Percentiles rank a stretch among this genome's conserved stretches.
Conservation (phyloP, 2,113 vertebrate genomes). For the Acrocephalus arundinaceus region DNA sequence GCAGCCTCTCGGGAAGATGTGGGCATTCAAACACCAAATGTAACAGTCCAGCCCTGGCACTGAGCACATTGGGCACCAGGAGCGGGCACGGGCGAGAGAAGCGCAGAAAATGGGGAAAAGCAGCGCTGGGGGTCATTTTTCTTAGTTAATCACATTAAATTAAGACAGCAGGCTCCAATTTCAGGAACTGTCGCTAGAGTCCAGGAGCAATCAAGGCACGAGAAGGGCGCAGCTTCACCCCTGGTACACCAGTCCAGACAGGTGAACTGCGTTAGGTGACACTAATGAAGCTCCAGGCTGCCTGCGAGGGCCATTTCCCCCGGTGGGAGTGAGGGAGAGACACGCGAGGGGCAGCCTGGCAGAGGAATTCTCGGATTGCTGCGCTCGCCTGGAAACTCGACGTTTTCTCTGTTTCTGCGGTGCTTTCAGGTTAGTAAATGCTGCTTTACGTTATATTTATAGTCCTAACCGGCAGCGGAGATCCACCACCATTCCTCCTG, state of each 20-base stretch:
- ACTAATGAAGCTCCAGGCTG: not conserved
- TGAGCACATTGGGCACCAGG: not conserved
- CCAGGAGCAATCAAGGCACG: not conserved
- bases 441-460: not conserved
- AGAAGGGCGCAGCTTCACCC: not conserved
- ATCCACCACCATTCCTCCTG: accelerated
- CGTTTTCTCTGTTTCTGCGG: not conserved
- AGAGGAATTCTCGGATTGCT: not conserved
- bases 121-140: not conserved
- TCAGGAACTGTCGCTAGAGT: not conserved
- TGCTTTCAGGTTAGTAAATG: not conserved
- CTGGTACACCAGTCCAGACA: not conserved
- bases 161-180: not conserved
- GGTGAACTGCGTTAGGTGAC: not conserved
- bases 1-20: not conserved
- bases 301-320: not conserved
- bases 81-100: accelerated
- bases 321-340: not conserved
- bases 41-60: not conserved
- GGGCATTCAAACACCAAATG: not conserved
- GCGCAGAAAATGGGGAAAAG: not conserved
- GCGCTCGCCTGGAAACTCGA: not conserved
- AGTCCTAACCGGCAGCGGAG: not conserved
- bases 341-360: not conserved
- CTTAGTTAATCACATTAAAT: not conserved